Base-by-base conservation (phyloP, 2,888 invertebrate genomes). In the Agrilus mali region DNA sequence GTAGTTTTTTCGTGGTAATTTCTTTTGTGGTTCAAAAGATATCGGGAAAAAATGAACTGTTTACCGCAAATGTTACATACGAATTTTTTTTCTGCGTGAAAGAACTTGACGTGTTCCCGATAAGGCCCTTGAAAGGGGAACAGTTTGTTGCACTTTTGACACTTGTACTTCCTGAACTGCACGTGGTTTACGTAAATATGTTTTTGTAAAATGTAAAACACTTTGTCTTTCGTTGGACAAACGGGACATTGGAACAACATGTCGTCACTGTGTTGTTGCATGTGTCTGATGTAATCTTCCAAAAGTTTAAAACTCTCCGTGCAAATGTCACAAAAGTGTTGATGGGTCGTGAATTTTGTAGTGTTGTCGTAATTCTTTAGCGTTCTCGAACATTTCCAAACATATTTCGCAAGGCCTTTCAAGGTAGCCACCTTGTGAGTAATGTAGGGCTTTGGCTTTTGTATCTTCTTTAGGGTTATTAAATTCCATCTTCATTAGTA, bases 11-110 rank as follows among this genome's bases (percentile, higher is more conserved):
- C 20, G 20, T 20, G 20, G 6, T 20, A 20, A 6, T 20, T 20
- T 20, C 20, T 20, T 20, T 6, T 20, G 42, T 63, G 63, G 5
- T 52, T 50, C 3, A 55, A 49, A 17, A 61, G 45, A 40, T 63
- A 61, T 12, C 58, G 48, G 14, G 53, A 51, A 4, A 58, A 53
- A 2, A 55, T 41, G 42, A 64, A 62, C 39, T 52, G 59, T 43
- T 63, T 64, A 15, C 53, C 49, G 39, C 64, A 64, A 38, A 58
- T 48, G 10, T 61, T 58, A 46, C 64, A 64, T 8, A 50, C 43
- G 48, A 57, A 61, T 32, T 52, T 56, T 36, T 60, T 60, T 12
- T 59, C 56, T 35, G 58, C 60, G 15, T 54, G 48, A 43, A 63
- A 63, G 20, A 58, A 48, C 39, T 60, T 59, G 49, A 14, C 22